phyloP scores from a whole-genome alignment of 2,113 vertebrate species.

The Colossoma macropomum region DNA sequence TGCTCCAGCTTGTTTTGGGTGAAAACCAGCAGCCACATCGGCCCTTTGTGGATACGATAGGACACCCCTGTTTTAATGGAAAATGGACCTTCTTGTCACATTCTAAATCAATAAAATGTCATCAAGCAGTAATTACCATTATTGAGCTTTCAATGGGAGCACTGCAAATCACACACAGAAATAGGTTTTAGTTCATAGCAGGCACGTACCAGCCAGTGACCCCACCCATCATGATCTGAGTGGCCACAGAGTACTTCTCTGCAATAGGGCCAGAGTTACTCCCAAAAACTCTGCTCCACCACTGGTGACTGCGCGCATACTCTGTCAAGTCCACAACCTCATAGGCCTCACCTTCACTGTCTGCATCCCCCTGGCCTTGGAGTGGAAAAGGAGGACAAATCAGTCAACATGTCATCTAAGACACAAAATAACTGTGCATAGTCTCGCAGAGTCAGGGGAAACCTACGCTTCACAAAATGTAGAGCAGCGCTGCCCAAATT shows the following conservation, averaged over 20 bases:
- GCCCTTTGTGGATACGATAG: too few species aligned
- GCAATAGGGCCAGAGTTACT: constrained; percentile 88
- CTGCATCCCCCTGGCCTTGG: constrained; percentile 70
- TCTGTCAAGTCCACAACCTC: constrained; percentile 91
- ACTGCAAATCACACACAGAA: too few species aligned
- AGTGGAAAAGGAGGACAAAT: background rate
- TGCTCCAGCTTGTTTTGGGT: too few species aligned
- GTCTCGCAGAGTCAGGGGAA: too few species aligned
- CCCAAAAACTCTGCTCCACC: constrained; percentile 93
- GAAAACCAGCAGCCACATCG: too few species aligned
- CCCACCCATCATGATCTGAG: constrained; percentile 93
- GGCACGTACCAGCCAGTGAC: constrained; percentile 90
- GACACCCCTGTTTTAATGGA: too few species aligned
- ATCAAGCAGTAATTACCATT: background rate
- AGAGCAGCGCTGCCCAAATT: too few species aligned
- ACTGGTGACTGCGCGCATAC: constrained; percentile 89
- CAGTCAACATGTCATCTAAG: background rate
- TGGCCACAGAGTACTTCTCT: constrained; percentile 92
- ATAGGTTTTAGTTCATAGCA: background rate
- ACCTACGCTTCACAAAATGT: too few species aligned
- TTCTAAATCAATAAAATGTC: too few species aligned
- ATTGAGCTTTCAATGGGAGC: background rate
- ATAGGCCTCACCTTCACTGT: constrained; percentile 89
- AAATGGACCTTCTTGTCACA: too few species aligned
- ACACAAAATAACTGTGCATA: background rate